Evolutionary conservation across 1,140 invertebrate species (phyloP).

Genomic region (Drosophila virilis): DNA sequence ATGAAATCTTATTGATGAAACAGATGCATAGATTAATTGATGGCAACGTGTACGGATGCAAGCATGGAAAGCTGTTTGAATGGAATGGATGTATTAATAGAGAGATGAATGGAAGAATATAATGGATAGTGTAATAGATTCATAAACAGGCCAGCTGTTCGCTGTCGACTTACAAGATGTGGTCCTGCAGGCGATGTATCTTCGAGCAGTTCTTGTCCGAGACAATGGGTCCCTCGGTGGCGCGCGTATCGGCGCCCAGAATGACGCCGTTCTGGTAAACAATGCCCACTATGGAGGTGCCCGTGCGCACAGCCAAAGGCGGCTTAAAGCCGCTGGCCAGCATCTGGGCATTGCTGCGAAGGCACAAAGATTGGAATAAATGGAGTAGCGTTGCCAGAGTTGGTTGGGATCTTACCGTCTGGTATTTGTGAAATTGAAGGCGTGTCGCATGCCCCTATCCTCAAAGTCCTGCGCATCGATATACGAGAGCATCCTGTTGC

Average conservation of each 20-base stretch:
- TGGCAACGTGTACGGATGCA: no score
- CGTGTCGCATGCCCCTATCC: slow-evolving; percentile 59
- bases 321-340: slow-evolving; percentile 90
- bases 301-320: slow-evolving; percentile 96
- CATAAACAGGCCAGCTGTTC: no score
- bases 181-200: slow-evolving; percentile 96
- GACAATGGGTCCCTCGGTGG: slow-evolving; percentile 97
- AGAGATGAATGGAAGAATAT: no score
- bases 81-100: no score
- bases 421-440: slow-evolving; percentile 94
- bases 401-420: slow-evolving; percentile 87
- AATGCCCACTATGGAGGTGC: slow-evolving; percentile 98
- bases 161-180: slow-evolving; percentile 93
- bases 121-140: no score
- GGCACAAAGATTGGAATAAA: not conserved
- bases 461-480: not conserved
- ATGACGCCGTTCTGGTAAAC: slow-evolving; percentile 98
- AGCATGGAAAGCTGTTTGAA: no score
- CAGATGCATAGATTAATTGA: no score
- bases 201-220: slow-evolving; percentile 98
- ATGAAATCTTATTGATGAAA: no score
- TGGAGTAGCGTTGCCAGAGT: not conserved
- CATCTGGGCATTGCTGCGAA: slow-evolving; percentile 92
- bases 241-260: slow-evolving; percentile 98
- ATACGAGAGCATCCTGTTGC: not conserved